Evolutionary conservation across 1,140 invertebrate genomes (phyloP), one percentile per base, ranked within the genome.

Genomic region (Drosophila nannoptera): DNA sequence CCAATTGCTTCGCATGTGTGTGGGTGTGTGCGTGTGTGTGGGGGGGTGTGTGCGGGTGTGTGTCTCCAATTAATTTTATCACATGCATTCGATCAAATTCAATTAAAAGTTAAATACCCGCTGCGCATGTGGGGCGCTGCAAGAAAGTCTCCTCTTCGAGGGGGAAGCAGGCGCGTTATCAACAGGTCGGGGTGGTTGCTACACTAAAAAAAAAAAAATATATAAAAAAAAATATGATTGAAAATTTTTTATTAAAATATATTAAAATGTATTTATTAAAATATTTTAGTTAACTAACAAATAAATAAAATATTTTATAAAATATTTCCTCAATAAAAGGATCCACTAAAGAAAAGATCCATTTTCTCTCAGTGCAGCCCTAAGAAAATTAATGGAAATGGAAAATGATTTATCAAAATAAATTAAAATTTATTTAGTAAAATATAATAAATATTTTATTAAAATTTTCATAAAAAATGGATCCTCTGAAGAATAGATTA

Each of bases 51-150:
- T 22, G 22, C n/a, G n/a, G n/a, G n/a, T 54, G 36, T 31, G 40
- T 2, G 40, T 38, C 53, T 60, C 54, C 81, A 84, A 84, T 84
- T 84, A 84, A 86, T 80, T 86, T 84, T 80, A 84, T 84, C 81
- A 74, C 76, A 80, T 84, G 80, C 66, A 74, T 86, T 86, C 77
- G 81, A 84, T 84, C 80, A 74, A 80, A 84, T 84, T 84, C 81
- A 84, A 84, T 84, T 84, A 84, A 84, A 86, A 84, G 73, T 86
- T 84, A 84, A 84, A 76, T 56, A 77, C 53, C 69, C 52, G 49
- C 52, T 54, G 63, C 59, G 66, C 76, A 84, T 76, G 81, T 84
- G 80, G 56, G 22, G 22, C 22, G 22, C 22, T 22, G 22, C 22
- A 22, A 22, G 22, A 22, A 22, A 22, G 22, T 22, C 22, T 22